Base-by-base conservation (phyloP, 2,113 vertebrate genomes). In the Sebastes fasciatus region DNA sequence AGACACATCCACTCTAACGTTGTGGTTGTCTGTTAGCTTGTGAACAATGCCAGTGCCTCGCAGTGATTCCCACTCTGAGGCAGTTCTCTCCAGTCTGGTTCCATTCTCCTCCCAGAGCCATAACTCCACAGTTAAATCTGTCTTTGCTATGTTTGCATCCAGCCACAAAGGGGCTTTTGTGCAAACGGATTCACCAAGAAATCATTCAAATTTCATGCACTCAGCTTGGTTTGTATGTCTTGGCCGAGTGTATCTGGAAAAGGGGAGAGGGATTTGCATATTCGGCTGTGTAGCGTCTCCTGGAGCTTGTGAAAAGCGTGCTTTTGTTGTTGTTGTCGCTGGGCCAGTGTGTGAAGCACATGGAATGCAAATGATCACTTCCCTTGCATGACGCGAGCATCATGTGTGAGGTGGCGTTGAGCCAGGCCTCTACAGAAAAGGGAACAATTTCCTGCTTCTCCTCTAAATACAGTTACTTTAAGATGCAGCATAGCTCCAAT, bases 91-190 rank as follows among this genome's bases (percentile, higher is more conserved):
- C 57, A 65, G 83, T 84, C 76, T 86, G 16, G 72, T 78, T 79
- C 87, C 70, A 79, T 90, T 90, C 79, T 90, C 58, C 54, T 84
- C 82, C 60, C 74, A 23, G 45, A 73, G 58, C 84, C 67, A 65
- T 45, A 68, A 73, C 82, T 84, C 74, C 54, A 71, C 73, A 80
- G 74, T 79, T 88, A 75, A 87, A 91, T 85, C 62, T 88, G 63
- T 88, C 81, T 92, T 91, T 85, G 76, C 42, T 73, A 70, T 86
- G 87, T 85, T 80, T 55, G 81, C 84, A 71, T 58, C 54, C 54
- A 43, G 74, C 74, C 82, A 94, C 90, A 95, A 95, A 94, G 89
- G 89, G 48, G 85, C 83, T 89, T 93, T 95, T 95, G 92, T 95
- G 77, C 55, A 64, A 81, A 73, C 54, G 3, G 74, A 91, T 84